Evolutionary conservation across 2,888 invertebrate species (phyloP).

Genomic region (Koerneria pararmatus): DNA sequence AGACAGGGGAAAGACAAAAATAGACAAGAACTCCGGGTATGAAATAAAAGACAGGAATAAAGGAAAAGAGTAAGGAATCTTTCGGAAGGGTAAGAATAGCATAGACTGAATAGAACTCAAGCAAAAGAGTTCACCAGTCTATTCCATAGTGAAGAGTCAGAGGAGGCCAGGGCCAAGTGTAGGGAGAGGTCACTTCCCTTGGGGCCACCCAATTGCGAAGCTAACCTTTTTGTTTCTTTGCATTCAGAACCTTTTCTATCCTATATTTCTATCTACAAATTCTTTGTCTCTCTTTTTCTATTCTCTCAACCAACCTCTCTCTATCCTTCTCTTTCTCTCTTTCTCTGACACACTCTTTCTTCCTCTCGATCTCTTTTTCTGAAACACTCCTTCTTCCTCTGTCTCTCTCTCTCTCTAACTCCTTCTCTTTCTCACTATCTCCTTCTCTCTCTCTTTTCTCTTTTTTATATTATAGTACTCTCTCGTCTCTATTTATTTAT

Average conservation of each 20-base stretch:
- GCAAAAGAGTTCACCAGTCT: too few relatives aligned
- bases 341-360: background rate
- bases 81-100: too few relatives aligned
- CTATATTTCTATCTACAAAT: background rate
- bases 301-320: background rate
- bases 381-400: background rate
- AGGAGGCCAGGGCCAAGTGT: too few relatives aligned
- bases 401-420: background rate
- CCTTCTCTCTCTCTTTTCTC: slow-evolving; percentile 1
- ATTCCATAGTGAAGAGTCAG: too few relatives aligned
- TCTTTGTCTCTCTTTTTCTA: background rate
- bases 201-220: too few relatives aligned
- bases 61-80: too few relatives aligned
- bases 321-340: background rate
- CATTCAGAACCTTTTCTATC: background rate
- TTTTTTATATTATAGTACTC: background rate
- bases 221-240: background rate
- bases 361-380: background rate
- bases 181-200: too few relatives aligned
- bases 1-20: too few relatives aligned
- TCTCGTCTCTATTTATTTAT: background rate
- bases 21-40: too few relatives aligned
- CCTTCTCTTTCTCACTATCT: background rate
- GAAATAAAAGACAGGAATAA: too few relatives aligned
- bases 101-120: too few relatives aligned